These are phyloP conservation scores for Paramuricea clavata DNA, from an alignment of 92 coral and sea anemone genomes.

Conservation along the genomic window DNA sequence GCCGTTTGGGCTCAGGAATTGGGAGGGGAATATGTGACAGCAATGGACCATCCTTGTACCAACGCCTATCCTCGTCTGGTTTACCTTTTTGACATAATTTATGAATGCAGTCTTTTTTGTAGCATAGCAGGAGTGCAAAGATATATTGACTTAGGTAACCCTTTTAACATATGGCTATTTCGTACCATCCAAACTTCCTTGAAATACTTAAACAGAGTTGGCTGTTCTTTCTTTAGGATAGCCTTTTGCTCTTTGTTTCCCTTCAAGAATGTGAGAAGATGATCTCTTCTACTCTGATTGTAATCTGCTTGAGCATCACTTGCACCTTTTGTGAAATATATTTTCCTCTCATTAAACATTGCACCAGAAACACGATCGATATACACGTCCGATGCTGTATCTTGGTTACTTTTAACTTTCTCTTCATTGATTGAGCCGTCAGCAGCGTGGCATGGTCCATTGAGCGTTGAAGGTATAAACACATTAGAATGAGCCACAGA, in stretches of 20 bases:
- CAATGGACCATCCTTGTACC: background rate
- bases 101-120: conserved; percentile 37
- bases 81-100: conserved; percentile 35
- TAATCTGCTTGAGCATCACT: background rate
- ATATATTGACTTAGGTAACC: conserved; percentile 6
- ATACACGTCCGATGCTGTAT: conserved; percentile 31
- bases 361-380: background rate
- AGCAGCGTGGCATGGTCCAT: background rate
- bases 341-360: conserved; percentile 1
- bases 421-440: background rate
- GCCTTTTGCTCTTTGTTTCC: background rate
- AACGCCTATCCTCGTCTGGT: background rate
- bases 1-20: background rate
- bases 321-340: conserved; percentile 11
- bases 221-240: background rate
- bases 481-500: conserved; percentile 17
- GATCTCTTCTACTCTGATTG: background rate
- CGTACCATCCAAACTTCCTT: background rate
- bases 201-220: background rate
- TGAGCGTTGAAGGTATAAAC: conserved; percentile 9
- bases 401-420: background rate
- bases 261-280: background rate
- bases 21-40: background rate
- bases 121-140: conserved; percentile 51
- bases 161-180: background rate